Conservation (phyloP, 2,888 invertebrate species). For the Erpobdella octoculata region DNA sequence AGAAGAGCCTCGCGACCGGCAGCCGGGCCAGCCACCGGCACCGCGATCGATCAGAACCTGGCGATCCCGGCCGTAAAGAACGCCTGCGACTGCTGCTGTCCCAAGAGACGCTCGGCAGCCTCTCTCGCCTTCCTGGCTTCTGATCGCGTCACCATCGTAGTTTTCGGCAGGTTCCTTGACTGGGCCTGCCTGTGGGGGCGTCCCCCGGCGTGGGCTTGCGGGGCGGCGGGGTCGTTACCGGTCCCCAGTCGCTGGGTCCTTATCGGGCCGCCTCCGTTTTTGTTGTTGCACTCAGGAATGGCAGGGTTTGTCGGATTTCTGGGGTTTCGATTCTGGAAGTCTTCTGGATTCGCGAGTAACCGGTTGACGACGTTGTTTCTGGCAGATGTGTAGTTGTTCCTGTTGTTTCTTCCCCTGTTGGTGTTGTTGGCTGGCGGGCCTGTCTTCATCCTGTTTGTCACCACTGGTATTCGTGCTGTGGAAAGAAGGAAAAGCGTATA, state of each 20-base stretch:
- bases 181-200: not conserved
- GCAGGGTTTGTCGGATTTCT: not conserved
- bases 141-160: constrained; percentile 9
- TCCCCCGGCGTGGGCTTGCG: not conserved
- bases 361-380: not conserved
- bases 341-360: too few species aligned
- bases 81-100: not conserved
- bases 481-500: not conserved
- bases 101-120: not conserved
- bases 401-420: not conserved
- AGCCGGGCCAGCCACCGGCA: not conserved
- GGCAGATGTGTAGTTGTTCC: not conserved
- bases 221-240: not conserved
- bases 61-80: not conserved
- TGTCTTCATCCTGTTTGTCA: not conserved
- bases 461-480: constrained; percentile 9
- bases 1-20: too few species aligned
- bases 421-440: too few species aligned
- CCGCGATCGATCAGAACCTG: not conserved
- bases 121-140: constrained; percentile 16
- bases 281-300: not conserved
- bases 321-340: not conserved
- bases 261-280: not conserved
- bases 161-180: not conserved
- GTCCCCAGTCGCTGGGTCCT: not conserved